phyloP scores from a whole-genome alignment of 2,797 vertebrate species.

The Crypturellus tataupa region DNA sequence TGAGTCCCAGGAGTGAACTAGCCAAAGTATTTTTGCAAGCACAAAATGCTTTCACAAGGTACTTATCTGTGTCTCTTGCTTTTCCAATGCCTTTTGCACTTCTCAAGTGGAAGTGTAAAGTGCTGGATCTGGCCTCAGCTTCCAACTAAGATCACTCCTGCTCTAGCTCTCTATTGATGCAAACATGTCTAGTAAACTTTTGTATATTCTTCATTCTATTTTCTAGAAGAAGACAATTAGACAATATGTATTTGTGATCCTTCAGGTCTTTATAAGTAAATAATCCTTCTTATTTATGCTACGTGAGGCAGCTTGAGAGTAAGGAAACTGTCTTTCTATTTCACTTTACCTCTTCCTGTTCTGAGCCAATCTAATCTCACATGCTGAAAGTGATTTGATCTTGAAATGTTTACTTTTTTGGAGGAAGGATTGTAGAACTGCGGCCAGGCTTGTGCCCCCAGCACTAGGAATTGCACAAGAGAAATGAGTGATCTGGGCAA shows the following conservation, averaged over 20 bases:
- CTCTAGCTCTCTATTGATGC: not conserved
- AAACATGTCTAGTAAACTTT: not conserved
- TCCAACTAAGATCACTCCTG: not conserved
- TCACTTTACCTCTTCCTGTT: not conserved
- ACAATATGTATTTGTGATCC: not conserved
- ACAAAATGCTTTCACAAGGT: not conserved
- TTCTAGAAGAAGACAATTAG: not conserved
- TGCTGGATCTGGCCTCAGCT: not conserved
- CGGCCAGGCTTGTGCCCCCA: not conserved
- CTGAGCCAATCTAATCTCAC: not conserved
- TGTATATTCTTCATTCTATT: constrained; percentile 8
- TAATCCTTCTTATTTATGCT: not conserved
- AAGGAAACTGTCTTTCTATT: not conserved
- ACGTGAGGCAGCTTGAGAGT: not conserved
- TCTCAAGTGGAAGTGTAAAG: not conserved
- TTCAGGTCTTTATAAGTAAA: not conserved
- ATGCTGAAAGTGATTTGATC: not conserved
- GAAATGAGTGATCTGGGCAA: not conserved
- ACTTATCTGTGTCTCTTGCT: not conserved
- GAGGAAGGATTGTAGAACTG: not conserved
- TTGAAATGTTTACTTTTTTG: not conserved
- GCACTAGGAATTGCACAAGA: not conserved
- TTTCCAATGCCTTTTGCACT: not conserved
- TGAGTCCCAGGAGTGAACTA: not conserved
- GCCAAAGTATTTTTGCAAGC: not conserved